Percentiles rank a stretch among this genome's conserved stretches.
These are phyloP conservation scores for Ramphastos sulfuratus DNA, from an alignment of 2,113 vertebrate genomes.

Conservation along the genomic window DNA sequence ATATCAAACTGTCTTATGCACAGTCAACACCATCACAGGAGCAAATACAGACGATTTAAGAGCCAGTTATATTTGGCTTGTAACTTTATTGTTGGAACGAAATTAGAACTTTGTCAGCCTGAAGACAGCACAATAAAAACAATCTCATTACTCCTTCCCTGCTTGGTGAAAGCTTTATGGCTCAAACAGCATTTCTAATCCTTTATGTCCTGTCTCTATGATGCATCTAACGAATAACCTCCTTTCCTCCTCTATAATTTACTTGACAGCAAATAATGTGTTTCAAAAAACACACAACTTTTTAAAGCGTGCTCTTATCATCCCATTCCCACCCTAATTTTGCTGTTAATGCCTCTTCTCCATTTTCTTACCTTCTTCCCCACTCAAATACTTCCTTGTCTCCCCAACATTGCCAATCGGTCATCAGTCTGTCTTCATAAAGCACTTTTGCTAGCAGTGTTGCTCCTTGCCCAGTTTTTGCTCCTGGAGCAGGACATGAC, in stretches of 20 bases:
- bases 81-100: conserved; percentile 49
- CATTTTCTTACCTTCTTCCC: background rate
- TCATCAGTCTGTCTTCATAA: background rate
- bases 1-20: background rate
- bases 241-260: conserved; percentile 44
- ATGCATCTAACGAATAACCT: conserved; percentile 59
- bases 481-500: background rate
- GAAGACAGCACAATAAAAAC: conserved; percentile 43
- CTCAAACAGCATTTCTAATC: conserved; percentile 25
- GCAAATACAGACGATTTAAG: background rate
- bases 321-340: background rate
- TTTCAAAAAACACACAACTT: background rate
- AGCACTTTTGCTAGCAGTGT: background rate
- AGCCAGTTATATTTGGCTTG: background rate
- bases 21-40: background rate
- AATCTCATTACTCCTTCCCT: conserved; percentile 31
- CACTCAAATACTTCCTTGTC: background rate
- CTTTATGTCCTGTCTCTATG: conserved; percentile 25
- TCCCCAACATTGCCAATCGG: background rate
- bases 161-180: conserved; percentile 53
- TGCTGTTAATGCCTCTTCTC: background rate
- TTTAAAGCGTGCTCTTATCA: conserved; percentile 7
- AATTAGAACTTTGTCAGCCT: conserved; percentile 46
- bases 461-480: background rate
- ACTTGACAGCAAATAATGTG: conserved; percentile 38